These are phyloP conservation scores for Odobenus rosmarus DNA, from an alignment of 2,113 vertebrate species.

Conservation along the genomic window DNA sequence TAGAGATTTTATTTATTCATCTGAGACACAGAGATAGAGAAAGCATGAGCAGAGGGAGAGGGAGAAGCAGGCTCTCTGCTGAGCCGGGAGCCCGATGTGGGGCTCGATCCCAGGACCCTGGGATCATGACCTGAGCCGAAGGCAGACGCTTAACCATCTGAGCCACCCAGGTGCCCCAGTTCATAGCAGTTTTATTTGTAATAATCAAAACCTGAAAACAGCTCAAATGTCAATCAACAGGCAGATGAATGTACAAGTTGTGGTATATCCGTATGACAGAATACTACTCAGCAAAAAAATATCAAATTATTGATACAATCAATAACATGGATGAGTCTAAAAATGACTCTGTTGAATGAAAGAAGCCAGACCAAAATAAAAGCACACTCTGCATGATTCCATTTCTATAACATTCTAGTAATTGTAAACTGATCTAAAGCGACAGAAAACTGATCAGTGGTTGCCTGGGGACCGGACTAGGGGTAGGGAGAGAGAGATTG, in stretches of 20 bases:
- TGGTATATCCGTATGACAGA: not conserved
- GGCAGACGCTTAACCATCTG: no score
- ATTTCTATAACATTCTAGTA: not conserved
- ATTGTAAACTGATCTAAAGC: not conserved
- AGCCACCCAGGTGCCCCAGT: not conserved
- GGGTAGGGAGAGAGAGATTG: not conserved
- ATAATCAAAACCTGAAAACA: not conserved
- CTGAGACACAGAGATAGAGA: no score
- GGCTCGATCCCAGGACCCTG: no score
- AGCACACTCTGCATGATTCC: not conserved
- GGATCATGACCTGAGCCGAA: no score
- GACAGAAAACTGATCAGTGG: not conserved
- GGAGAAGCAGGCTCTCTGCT: no score
- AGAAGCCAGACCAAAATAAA: not conserved
- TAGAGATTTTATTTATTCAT: no score
- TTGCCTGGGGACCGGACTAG: not conserved
- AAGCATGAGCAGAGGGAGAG: no score
- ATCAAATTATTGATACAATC: not conserved
- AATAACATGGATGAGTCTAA: not conserved
- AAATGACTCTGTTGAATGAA: not conserved
- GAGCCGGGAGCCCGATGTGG: no score
- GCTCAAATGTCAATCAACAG: not conserved
- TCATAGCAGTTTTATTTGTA: not conserved
- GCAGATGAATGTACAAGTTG: not conserved
- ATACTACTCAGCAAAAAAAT: not conserved